A percentile compares a stretch with the other conserved stretches of the same genome.
Conservation (phyloP, 2,888 invertebrate genomes). For the Patella depressa region DNA sequence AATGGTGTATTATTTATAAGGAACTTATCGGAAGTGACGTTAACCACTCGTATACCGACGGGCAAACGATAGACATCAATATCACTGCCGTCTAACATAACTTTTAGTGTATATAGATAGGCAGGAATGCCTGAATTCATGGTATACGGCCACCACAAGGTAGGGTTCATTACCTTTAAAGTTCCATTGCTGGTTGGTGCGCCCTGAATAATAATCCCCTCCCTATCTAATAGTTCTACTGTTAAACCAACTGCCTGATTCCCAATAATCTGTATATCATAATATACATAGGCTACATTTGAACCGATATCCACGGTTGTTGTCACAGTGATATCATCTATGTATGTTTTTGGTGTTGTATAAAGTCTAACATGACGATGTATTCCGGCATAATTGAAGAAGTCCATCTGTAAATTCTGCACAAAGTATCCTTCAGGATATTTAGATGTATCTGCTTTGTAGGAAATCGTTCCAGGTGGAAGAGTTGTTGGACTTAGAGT, state of each 20-base stretch:
- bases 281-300: too few species aligned
- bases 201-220: conserved; percentile 50
- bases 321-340: conserved; percentile 86
- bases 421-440: conserved; percentile 78
- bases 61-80: conserved; percentile 86
- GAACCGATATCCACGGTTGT: conserved; percentile 73
- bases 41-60: conserved; percentile 89
- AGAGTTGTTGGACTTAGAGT: conserved; percentile 88
- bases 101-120: conserved; percentile 51
- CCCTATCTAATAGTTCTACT: conserved; percentile 52
- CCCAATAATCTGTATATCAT: too few species aligned
- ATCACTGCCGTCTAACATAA: conserved; percentile 17
- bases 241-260: not conserved
- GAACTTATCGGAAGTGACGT: conserved; percentile 81
- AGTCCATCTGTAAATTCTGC: conserved; percentile 92
- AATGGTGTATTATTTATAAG: conserved; percentile 86
- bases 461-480: conserved; percentile 83
- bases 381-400: conserved; percentile 98
- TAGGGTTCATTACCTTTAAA: conserved; percentile 79
- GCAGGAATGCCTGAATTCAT: conserved; percentile 75
- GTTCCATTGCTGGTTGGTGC: conserved; percentile 74
- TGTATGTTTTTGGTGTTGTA: conserved; percentile 86
- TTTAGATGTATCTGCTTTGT: conserved; percentile 63
- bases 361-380: conserved; percentile 92
- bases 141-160: conserved; percentile 93